phyloP scores from a whole-genome alignment of 2,113 vertebrate genomes.

The Antechinus flavipes region DNA sequence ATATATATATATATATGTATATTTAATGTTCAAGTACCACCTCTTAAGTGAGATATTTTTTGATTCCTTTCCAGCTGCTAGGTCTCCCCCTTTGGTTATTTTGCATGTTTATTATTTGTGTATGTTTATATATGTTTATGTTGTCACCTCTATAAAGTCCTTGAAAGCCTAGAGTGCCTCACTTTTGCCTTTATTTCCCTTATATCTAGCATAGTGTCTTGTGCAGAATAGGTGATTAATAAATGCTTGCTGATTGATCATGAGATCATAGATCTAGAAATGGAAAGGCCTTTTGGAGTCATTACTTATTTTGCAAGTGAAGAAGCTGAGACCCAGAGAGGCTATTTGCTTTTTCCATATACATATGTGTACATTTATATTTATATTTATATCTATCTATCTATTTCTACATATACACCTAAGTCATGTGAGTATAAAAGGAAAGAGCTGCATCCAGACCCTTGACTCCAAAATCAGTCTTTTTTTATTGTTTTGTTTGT shows the following conservation, averaged over 20 bases:
- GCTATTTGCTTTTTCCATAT: background rate
- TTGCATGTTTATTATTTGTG: no score
- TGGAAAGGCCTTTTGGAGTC: background rate
- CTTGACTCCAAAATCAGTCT: background rate
- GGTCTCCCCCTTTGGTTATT: no score
- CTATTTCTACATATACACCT: background rate
- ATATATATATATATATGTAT: no score
- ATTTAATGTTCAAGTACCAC: background rate
- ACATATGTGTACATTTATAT: no score
- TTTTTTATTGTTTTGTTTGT: background rate
- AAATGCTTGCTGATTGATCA: background rate
- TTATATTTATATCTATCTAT: no score
- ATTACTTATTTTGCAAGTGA: background rate
- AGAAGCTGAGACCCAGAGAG: background rate
- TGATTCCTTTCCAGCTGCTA: background rate
- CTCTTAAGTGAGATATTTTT: background rate
- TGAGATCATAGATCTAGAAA: background rate
- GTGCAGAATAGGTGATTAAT: background rate
- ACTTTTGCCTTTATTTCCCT: background rate
- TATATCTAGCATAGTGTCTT: background rate
- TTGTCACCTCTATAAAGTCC: background rate
- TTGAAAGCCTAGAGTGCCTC: background rate
- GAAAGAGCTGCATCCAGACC: background rate
- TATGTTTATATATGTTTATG: background rate
- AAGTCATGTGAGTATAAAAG: background rate